Base-by-base conservation (phyloP, 2,888 invertebrate species). In the Agonum fuliginosum region DNA sequence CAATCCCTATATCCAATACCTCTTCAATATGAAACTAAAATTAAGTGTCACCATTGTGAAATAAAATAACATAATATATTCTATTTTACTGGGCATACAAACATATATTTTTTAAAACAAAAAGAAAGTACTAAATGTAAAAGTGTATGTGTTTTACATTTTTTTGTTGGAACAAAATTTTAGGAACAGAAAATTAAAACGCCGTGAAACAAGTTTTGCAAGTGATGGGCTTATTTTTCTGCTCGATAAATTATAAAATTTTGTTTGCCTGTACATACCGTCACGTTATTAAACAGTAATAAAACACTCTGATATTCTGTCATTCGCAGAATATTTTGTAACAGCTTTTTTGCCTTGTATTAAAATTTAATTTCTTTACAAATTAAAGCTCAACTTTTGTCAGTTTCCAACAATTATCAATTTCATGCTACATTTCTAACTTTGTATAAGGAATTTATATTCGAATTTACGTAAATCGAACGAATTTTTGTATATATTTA, bases 281-380 rank as follows among this genome's bases (percentile, higher is more conserved):
- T 22, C 54, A n/a, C 24, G 54, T 54, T 54, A 54, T 54, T 54
- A 54, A 54, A 54, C 54, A 54, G 24, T 24, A 54, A 54, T 54
- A 54, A 54, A 54, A 54, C 54, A 54, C 22, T 54, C 24, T 54
- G 54, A 54, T 54, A 54, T 54, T 24, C 54, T 54, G 54, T 54
- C 54, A 54, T 54, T 54, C 22, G 22, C 54, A 54, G 54, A 22
- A 22, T 8, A 54, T 54, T 54, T 54, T 8, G 10, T 2, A 22
- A 46, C 46, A 54, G 12, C 54, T 22, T 1, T 22, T 37, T 22
- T 54, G 5, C 24, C 5, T 20, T n/a, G 22, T 24, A 54, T 54
- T 54, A 24, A 54, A 54, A 24, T 54, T 54, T 54, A 54, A 54
- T 54, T 54, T 54, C 54, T 22, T 24, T 54, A 54, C 24, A 54